Base-by-base conservation (phyloP, 2,888 invertebrate species). In the Oligia fasciuncula region DNA sequence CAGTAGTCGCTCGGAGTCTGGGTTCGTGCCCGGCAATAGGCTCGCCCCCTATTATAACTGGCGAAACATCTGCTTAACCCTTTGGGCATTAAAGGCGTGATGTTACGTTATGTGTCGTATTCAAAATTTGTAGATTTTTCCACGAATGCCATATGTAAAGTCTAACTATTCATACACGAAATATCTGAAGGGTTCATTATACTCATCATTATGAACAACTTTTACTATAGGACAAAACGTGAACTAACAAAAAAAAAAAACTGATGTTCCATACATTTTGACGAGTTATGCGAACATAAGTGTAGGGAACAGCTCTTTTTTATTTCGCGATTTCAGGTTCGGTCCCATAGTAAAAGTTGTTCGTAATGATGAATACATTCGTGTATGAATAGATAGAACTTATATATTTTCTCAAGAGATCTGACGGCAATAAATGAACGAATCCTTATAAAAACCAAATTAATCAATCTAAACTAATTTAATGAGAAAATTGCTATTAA, bases 401-500 rank as follows among this genome's bases (percentile, higher is more conserved):
- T 46, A 11, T 2, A 46, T 46, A 9, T 63, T 63, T 57, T 17
- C 40, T 19, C 43, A 46, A 17, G 2, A 60, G 14, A 46, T 35
- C 49, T 6, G 8, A 57, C 19, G 11, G 14, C 5, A 46, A 57
- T 79, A 6, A n/a, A 35, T 72, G 0, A 54, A 63, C 13, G 14
- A 46, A 80, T 51, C 23, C 0, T 51, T 19, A 17, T 23, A 51
- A 46, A 65, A 83, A 73, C 35, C 13, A 67, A 62, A 79, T 68
- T 54, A 83, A 80, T 40, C 51, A 83, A 60, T 68, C 29, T 19
- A 57, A 73, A 71, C 60, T 5, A 70, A 14, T 66, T 54, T 1
- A 73, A 85, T 69, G 2, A 66, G 11, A 19, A 62, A 84, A 66
- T 70, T 84, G 69, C 62, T 17, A 75, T 57, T 85, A 81, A 69